These are phyloP conservation scores for Diarsia mendica DNA, from an alignment of 2,888 invertebrate species.

Conservation along the genomic window DNA sequence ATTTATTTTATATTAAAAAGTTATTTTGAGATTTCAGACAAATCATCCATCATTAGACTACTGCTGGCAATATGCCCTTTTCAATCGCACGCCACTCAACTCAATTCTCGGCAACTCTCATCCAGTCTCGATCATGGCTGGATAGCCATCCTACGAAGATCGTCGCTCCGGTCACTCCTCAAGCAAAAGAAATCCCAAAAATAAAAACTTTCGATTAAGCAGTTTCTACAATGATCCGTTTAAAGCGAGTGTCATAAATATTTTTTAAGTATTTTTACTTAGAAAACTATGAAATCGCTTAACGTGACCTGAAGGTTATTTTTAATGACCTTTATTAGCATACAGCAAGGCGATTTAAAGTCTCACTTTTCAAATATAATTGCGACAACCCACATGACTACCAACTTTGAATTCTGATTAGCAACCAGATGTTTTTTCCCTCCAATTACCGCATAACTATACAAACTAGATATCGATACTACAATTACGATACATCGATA, in stretches of 20 bases:
- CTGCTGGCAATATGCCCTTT: too few species aligned
- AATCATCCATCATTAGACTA: too few species aligned
- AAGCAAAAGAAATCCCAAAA: too few species aligned
- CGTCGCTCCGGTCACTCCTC: too few species aligned
- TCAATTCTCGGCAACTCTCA: too few species aligned
- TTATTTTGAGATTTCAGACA: not conserved
- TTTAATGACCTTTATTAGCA: not conserved
- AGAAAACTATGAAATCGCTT: not conserved
- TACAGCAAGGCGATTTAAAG: not conserved
- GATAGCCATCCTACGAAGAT: too few species aligned
- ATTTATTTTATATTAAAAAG: not conserved
- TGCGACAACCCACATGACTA: slow-evolving; percentile 13
- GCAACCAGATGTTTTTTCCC: slow-evolving; percentile 19
- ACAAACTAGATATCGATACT: slow-evolving; percentile 48
- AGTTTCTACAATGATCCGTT: too few species aligned
- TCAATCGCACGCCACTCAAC: too few species aligned
- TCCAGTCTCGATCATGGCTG: too few species aligned
- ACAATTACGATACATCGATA: slow-evolving; percentile 64
- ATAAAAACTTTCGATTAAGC: too few species aligned
- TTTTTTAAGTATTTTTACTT: not conserved
- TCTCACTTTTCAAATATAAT: slow-evolving; percentile 28
- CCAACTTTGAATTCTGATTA: slow-evolving; percentile 15
- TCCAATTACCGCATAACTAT: slow-evolving; percentile 51
- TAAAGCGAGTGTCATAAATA: not conserved
- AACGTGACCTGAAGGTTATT: not conserved